Conservation (phyloP, 2,113 vertebrate species). For the Chascanopsetta lugubris region DNA sequence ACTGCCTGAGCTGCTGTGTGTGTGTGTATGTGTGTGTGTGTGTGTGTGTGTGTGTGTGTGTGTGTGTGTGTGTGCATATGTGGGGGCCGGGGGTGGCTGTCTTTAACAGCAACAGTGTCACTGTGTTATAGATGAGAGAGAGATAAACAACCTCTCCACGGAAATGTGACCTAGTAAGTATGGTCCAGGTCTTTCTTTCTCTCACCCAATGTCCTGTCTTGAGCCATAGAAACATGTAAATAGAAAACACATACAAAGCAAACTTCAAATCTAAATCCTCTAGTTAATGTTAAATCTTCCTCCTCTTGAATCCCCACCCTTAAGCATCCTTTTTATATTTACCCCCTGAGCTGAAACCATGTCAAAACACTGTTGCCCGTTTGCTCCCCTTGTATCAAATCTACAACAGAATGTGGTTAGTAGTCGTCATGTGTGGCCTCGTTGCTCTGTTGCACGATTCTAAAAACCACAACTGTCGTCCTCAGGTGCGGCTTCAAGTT, state of each 20-base stretch:
- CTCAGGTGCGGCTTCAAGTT: slow-evolving; percentile 95
- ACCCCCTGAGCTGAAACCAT: slow-evolving; percentile 26
- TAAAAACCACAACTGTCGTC: slow-evolving; percentile 54
- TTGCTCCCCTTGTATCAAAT: slow-evolving; percentile 33
- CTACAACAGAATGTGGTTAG: slow-evolving; percentile 29
- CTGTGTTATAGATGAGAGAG: slow-evolving; percentile 95
- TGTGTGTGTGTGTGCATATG: slow-evolving; percentile 53
- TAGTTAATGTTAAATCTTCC: slow-evolving; percentile 3
- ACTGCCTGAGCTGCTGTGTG: slow-evolving; percentile 67
- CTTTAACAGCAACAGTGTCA: slow-evolving; percentile 93
- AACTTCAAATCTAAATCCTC: too few relatives aligned
- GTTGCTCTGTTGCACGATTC: neutral
- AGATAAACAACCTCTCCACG: slow-evolving; percentile 88
- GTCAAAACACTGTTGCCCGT: slow-evolving; percentile 29
- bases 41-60: too few relatives aligned
- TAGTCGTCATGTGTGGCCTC: slow-evolving; percentile 7
- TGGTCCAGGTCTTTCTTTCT: slow-evolving; percentile 89
- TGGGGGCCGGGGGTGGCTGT: slow-evolving; percentile 77
- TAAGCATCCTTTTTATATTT: slow-evolving; percentile 18
- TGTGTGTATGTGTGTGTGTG: slow-evolving; percentile 43
- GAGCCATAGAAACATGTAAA: slow-evolving; percentile 70
- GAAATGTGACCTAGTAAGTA: slow-evolving; percentile 94
- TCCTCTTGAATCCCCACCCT: slow-evolving; percentile 34
- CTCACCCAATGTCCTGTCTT: slow-evolving; percentile 81
- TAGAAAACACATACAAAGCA: too few relatives aligned